Conservation (phyloP, 2,113 vertebrate species). For the Corydoras maculifer region DNA sequence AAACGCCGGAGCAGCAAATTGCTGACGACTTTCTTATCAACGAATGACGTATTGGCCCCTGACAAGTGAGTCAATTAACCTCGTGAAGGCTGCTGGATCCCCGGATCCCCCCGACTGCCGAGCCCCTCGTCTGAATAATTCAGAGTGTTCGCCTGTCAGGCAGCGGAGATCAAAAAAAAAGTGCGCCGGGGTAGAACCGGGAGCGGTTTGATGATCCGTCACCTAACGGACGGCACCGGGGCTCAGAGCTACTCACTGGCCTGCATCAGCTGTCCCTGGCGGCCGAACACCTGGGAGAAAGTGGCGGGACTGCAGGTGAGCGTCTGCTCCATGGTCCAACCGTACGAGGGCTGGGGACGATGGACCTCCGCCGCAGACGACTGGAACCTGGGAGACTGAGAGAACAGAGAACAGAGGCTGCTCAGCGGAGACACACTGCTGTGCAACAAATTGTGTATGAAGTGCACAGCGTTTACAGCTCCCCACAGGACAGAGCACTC, state of each 20-base stretch:
- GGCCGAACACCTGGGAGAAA: constrained; percentile 73
- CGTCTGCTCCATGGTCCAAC: constrained; percentile 61
- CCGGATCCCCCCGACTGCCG: background rate
- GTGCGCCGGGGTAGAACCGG: background rate
- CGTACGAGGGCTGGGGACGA: constrained; percentile 17
- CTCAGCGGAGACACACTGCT: constrained; percentile 6
- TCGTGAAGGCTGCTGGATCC: no score
- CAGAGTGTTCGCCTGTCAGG: background rate
- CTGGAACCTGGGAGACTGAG: background rate
- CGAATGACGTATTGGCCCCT: no score
- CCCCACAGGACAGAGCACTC: constrained; percentile 45
- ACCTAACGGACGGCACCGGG: no score
- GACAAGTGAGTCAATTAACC: no score
- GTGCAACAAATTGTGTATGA: constrained; percentile 20
- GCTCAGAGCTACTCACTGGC: constrained; percentile 60
- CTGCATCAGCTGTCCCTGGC: constrained; percentile 73
- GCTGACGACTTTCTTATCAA: no score
- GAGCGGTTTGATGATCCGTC: background rate
- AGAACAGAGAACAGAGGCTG: background rate
- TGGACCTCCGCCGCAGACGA: constrained; percentile 5
- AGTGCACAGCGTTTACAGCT: constrained; percentile 27
- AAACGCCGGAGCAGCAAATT: no score
- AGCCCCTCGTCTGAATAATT: constrained; percentile 1
- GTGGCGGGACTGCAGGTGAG: constrained; percentile 68
- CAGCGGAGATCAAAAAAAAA: background rate